Evolutionary conservation across 1,140 invertebrate genomes (phyloP).

Genomic region (Ylistrum balloti): DNA sequence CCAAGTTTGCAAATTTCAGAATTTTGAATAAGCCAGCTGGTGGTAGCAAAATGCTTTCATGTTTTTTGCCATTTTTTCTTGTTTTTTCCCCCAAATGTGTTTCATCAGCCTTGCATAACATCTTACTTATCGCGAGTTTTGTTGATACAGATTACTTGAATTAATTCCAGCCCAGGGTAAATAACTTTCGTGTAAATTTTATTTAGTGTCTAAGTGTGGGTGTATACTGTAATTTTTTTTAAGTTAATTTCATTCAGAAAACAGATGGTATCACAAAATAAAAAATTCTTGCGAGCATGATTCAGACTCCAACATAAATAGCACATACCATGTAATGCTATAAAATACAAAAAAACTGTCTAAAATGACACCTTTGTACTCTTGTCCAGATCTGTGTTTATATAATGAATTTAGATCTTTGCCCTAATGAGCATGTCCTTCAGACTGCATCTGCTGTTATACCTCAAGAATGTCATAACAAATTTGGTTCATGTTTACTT

Average conservation of each 20-base stretch:
- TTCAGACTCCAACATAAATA: no score
- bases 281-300: not conserved
- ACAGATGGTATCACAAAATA: not conserved
- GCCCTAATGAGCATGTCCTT: no score
- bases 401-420: no score
- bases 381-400: no score
- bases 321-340: no score
- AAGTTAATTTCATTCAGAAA: conserved; percentile 12
- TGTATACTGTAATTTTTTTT: not conserved
- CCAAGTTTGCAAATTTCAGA: conserved; percentile 7
- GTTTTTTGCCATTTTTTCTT: conserved; percentile 40
- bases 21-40: conserved; percentile 23
- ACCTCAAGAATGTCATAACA: no score
- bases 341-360: no score
- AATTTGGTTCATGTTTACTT: no score
- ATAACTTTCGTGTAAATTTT: not conserved
- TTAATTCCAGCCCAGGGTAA: not conserved
- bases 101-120: conserved; percentile 13
- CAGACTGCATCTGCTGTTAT: no score
- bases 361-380: no score
- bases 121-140: conserved; percentile 7
- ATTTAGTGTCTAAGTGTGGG: conserved; percentile 16
- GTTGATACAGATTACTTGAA: conserved; percentile 35
- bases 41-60: conserved; percentile 7
- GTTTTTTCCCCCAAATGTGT: conserved; percentile 34